A percentile compares a stretch with the other conserved stretches of the same genome.
phyloP scores from a whole-genome alignment of 2,113 vertebrate genomes.

The Malaclemys terrapin region DNA sequence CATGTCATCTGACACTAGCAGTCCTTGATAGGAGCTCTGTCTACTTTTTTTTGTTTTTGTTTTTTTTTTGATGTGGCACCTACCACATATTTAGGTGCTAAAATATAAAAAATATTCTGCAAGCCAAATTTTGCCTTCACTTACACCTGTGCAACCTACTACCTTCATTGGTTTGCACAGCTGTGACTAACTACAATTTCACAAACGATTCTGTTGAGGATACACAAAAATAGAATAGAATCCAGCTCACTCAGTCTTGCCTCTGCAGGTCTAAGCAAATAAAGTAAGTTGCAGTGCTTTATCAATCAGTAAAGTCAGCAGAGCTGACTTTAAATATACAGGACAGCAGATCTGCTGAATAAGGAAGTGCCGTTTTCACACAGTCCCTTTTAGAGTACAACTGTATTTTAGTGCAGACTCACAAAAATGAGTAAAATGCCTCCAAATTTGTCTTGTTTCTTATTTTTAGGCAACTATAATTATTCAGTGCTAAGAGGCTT shows the following conservation, averaged over 20 bases:
- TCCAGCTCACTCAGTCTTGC: neutral
- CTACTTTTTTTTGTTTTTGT: neutral
- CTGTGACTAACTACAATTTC: neutral
- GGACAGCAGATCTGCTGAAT: neutral
- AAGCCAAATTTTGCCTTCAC: neutral
- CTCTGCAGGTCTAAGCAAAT: neutral
- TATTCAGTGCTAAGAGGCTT: neutral
- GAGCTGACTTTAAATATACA: neutral
- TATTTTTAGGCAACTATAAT: neutral
- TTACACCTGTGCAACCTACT: neutral
- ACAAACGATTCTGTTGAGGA: neutral
- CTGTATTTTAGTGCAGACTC: neutral
- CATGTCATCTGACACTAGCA: neutral
- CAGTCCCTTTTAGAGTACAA: neutral
- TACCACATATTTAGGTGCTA: neutral
- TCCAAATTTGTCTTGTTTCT: fast-evolving
- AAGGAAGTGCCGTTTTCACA: neutral
- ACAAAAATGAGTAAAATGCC: fast-evolving
- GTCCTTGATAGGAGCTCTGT: neutral
- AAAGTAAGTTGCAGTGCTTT: neutral
- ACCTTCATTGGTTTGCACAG: neutral
- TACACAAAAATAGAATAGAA: neutral
- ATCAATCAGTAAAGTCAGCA: neutral
- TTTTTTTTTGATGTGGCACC: neutral
- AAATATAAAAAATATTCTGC: neutral